Evolutionary conservation across 2,113 vertebrate genomes (phyloP), one percentile per base, ranked within the genome.

Genomic region (Paramormyrops kingsleyae): DNA sequence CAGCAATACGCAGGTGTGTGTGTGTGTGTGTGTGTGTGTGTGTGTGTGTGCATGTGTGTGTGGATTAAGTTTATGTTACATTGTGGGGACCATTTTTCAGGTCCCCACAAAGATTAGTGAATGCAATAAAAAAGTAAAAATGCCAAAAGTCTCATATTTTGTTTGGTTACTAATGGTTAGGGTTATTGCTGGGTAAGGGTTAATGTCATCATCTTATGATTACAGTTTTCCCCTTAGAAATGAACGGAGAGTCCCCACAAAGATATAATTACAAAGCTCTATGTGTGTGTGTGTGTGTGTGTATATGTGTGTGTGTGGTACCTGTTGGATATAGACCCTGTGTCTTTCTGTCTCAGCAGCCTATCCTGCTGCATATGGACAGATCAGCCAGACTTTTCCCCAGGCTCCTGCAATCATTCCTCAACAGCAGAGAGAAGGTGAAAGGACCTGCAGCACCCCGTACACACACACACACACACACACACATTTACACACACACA

Each of bases 381-480:
- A 99, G 96, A 99, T 99, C 95, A 99, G 98, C 96, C 98, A 99
- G 96, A 98, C 98, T 91, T 99, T 99, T 94, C 98, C 98, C 97
- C 98, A 99, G 96, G 97, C 98, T 92, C 97, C 98, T 94, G 97
- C 98, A 92, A 98, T 99, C 96, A 98, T 99, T 49, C 98, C 98
- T 92, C 98, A 99, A 95, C 98, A 99, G 95, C 98, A 99, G 95
- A 97, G 98, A 98, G 98, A 99, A 99, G 98, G 98, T 99, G 95
- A 97, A 96, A 93, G 44, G 46, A 66, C 24, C 47, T 27, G n/a
- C 15, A 52, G 17, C 4, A 53, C 84, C 77, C 39, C 5, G 19
- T 27, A 88, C 19, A 88, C 42, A 70, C 53, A 66, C 56, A 21
- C 74, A 46, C 39, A 47, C 21, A 56, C 31, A 80, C 49, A 27